Evolutionary conservation across 2,113 vertebrate genomes (phyloP).

Genomic region (Grantiella picta): DNA sequence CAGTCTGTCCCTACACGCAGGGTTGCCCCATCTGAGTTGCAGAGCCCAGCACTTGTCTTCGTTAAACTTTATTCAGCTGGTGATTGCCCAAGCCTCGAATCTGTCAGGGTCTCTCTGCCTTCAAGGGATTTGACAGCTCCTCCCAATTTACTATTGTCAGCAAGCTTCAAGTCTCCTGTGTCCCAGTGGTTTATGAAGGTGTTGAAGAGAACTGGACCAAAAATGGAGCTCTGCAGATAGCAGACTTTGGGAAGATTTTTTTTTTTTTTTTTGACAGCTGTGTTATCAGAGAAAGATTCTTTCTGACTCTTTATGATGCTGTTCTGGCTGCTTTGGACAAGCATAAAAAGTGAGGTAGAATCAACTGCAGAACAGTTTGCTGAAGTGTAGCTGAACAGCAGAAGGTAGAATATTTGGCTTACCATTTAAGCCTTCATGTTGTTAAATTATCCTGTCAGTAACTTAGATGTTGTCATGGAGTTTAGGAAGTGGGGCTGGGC

Average conservation of each 20-base stretch:
- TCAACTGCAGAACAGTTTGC: not conserved
- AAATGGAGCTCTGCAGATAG: not conserved
- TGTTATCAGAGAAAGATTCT: constrained; percentile 57
- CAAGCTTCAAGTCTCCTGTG: not conserved
- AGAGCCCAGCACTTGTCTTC: not conserved
- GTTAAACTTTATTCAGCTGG: not conserved
- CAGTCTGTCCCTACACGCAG: not conserved
- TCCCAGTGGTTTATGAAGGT: not conserved
- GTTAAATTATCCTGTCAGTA: not conserved
- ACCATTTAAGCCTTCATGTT: not conserved
- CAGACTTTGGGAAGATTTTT: constrained; percentile 51
- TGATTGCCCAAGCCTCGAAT: not conserved
- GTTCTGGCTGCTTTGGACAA: constrained; percentile 50
- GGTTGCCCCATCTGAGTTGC: not conserved
- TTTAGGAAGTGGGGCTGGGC: not conserved
- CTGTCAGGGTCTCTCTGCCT: not conserved
- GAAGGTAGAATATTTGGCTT: constrained; percentile 31
- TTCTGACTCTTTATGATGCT: constrained; percentile 57
- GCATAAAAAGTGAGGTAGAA: not conserved
- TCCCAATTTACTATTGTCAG: not conserved
- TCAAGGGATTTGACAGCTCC: not conserved
- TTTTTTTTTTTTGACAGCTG: constrained; percentile 49
- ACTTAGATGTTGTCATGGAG: not conserved
- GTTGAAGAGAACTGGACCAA: not conserved
- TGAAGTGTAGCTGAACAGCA: constrained; percentile 24